Conservation (phyloP, 1,140 invertebrate species). For the Bombus superbus region DNA sequence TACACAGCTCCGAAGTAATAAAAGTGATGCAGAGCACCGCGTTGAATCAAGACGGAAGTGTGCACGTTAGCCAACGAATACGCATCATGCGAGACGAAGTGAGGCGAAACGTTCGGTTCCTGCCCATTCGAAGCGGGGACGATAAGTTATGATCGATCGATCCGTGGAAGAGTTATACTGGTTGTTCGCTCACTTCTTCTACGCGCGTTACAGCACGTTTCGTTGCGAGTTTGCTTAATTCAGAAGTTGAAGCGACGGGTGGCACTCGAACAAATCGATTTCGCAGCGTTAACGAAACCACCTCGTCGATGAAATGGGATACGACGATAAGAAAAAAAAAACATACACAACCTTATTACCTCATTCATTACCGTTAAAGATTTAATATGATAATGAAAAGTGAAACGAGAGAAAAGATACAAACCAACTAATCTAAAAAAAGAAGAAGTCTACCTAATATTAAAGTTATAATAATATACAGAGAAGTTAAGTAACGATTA, state of each 20-base stretch:
- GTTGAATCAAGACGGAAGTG: conserved; percentile 21
- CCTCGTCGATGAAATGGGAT: conserved; percentile 68
- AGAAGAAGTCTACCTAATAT: conserved; percentile 77
- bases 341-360: conserved; percentile 82
- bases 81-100: conserved; percentile 35
- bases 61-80: conserved; percentile 28
- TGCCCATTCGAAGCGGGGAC: conserved; percentile 9
- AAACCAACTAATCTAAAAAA: conserved; percentile 74
- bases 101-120: conserved; percentile 33
- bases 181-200: conserved; percentile 53
- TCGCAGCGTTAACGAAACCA: conserved; percentile 65
- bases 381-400: conserved; percentile 76
- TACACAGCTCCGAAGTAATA: background rate
- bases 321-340: conserved; percentile 58
- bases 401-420: conserved; percentile 72
- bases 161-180: conserved; percentile 17
- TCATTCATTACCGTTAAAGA: conserved; percentile 82
- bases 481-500: conserved; percentile 78
- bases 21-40: conserved; percentile 10
- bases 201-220: conserved; percentile 39
- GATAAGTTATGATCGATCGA: conserved; percentile 21
- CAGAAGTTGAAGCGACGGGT: conserved; percentile 51
- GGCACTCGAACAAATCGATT: conserved; percentile 58
- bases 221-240: conserved; percentile 25
- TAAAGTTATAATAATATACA: conserved; percentile 81